Conservation (phyloP, 2,888 invertebrate genomes). For the Timandra comae region DNA sequence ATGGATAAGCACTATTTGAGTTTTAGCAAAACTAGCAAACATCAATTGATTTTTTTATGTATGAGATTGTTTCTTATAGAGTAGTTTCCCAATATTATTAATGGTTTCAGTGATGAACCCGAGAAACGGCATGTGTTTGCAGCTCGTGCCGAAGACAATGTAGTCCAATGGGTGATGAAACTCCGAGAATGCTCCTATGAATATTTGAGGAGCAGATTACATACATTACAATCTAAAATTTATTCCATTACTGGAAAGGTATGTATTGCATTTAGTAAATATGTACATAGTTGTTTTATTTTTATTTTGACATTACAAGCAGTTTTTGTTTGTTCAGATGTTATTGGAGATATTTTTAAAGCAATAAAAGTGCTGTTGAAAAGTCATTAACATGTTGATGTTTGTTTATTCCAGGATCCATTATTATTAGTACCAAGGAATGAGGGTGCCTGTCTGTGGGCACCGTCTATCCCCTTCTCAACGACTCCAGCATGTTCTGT, state of each 20-base stretch:
- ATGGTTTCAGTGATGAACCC: conserved; percentile 71
- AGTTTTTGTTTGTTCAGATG: too few species aligned
- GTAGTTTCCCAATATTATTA: too few species aligned
- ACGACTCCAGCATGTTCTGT: conserved; percentile 59
- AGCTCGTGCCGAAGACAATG: conserved; percentile 82
- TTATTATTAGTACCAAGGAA: conserved; percentile 78
- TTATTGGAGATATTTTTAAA: too few species aligned
- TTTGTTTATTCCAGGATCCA: conserved; percentile 77
- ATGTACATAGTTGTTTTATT: too few species aligned
- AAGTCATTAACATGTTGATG: too few species aligned
- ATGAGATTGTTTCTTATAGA: too few species aligned
- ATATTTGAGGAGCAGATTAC: conserved; percentile 79
- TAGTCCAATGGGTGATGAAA: conserved; percentile 82
- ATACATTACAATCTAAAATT: conserved; percentile 80
- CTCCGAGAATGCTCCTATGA: conserved; percentile 84
- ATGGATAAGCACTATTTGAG: too few species aligned
- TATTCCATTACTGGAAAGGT: conserved; percentile 82
- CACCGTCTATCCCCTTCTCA: conserved; percentile 62
- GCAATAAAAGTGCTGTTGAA: too few species aligned
- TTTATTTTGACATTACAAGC: too few species aligned
- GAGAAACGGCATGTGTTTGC: conserved; percentile 83
- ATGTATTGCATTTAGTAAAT: conserved; percentile 3
- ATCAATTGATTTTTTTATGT: too few species aligned
- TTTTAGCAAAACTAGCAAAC: too few species aligned
- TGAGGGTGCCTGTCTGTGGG: conserved; percentile 74